Evolutionary conservation across 2,113 vertebrate genomes (phyloP), one percentile per base, ranked within the genome.

Genomic region (Ailuropoda melanoleuca): DNA sequence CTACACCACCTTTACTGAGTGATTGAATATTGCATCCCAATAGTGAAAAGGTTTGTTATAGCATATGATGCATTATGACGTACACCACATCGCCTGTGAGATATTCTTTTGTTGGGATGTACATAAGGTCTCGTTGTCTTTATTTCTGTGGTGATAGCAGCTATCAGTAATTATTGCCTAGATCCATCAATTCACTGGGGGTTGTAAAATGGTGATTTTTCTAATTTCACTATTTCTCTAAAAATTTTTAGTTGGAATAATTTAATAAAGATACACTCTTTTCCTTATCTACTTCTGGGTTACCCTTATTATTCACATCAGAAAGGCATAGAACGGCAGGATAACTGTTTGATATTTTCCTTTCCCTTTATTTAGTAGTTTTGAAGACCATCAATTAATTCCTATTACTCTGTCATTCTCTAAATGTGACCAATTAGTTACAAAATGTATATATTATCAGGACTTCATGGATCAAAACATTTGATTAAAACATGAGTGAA

Each of bases 191-290:
- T 48, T 95, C 39, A 8, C 0, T 18, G 37, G 53, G 39, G 18
- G 1, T 74, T 70, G 56, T 31, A 58, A 84, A 88, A 58, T 46
- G 55, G 1, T 78, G 39, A 24, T 75, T 83, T 53, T 85, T 74
- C 46, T 94, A 64, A 50, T 92, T 66, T 74, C 62, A 37, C 56
- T 75, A 19, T 86, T 96, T 87, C 39, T 39, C 26, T 62, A 56
- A 92, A n/a, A 8, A 34, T 66, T 43, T 88, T 34, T 86, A 70
- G 31, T 58, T 95, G 50, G 21, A 72, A 75, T 17, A 29, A 48
- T 56, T 92, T 81, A 70, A 48, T 53, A 72, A 78, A 46, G 75
- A 64, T 48, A 64, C 19, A n/a, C 5, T 58, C 50, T 75, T 74
- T 1, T 0, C 13, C 31, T 88, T 64, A n/a, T 23, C 23, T 74